Base-by-base conservation (phyloP, 1,140 invertebrate genomes). In the Eulimnadia texana region DNA sequence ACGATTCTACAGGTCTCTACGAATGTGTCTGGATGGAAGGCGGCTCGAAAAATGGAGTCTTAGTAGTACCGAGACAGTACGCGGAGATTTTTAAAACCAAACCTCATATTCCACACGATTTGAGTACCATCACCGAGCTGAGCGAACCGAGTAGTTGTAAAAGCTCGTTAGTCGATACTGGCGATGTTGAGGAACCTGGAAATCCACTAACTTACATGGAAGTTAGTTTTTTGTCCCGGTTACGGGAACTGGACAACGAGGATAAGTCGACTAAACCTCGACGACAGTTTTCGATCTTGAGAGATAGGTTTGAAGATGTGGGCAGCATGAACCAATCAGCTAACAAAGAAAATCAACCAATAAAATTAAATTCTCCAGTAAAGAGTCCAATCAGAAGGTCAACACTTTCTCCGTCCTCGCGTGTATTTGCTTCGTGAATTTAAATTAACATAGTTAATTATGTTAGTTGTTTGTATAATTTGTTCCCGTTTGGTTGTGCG, bases 181-280 rank as follows among this genome's bases (percentile, higher is more conserved):
- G 25, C 1, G 55, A 57, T 22, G 50, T 28, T 13, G 16, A 42
- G 33, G 33, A 42, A 42, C 33, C 47, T 6, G 19, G n/a, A 20
- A 19, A 61, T 16, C 50, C 51, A 16, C 42, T 61, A 28, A 61
- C 60, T 11, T 61, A 61, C 25, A 51, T 61, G 13, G 60, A 61
- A 42, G 50, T 61, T 20, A 61, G 51, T 53, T 61, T 61, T 33
- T 29, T 61, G 1, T 61, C 60, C n/a, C 52, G 53, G 29, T 28
- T 61, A 33, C 24, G 19, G 9, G 33, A 61, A 28, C 9, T 51
- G n/a, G 49, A 50, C 0, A n/a, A 20, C 10, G 53, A 55, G 16
- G 22, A 22, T 23, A 27, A 55, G 6, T 19, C 20, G 6, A 11
- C 53, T 55, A 27, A 2, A 54, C 50, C 53, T 20, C 16, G 51